A percentile compares a stretch with the other conserved stretches of the same genome.
Conservation (phyloP, 2,888 invertebrate genomes). For the Molanna angustata region DNA sequence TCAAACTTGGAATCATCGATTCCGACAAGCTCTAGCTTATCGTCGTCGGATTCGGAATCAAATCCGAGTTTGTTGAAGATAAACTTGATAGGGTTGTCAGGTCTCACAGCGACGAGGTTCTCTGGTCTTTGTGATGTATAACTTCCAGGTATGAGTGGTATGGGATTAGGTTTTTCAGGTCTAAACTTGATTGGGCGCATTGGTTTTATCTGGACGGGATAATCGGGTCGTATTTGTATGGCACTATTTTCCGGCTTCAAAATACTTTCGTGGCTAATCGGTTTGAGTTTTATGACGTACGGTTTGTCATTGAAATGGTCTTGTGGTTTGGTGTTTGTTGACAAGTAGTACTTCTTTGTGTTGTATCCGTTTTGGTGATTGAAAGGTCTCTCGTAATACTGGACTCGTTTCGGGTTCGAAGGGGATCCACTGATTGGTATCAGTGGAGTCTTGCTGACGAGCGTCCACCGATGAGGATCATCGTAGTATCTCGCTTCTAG, state of each 20-base stretch:
- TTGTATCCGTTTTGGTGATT: conserved; percentile 16
- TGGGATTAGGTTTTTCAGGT: neutral
- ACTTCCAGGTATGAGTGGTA: neutral
- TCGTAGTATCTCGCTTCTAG: conserved; percentile 16
- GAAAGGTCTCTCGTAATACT: conserved; percentile 25
- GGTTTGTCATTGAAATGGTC: conserved; percentile 15
- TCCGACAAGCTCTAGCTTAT: conserved; percentile 8
- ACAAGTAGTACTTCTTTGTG: conserved; percentile 27
- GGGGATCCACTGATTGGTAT: conserved; percentile 22
- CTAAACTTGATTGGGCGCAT: neutral
- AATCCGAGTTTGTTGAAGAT: conserved; percentile 9
- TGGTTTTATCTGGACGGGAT: neutral
- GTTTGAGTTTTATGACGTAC: conserved; percentile 16
- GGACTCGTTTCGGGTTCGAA: conserved; percentile 15
- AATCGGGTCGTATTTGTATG: neutral
- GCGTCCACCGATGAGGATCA: conserved; percentile 24
- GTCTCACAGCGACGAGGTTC: neutral
- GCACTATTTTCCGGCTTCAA: neutral
- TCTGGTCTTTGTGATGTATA: neutral
- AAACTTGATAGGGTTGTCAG: conserved; percentile 8
- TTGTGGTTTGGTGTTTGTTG: conserved; percentile 16
- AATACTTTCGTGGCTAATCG: neutral
- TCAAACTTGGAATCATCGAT: conserved; percentile 12
- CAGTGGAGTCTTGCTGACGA: conserved; percentile 30
- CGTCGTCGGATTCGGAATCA: neutral